Evolutionary conservation across 1,140 invertebrate genomes (phyloP), one percentile per base, ranked within the genome.

Genomic region (Oppia nitens): DNA sequence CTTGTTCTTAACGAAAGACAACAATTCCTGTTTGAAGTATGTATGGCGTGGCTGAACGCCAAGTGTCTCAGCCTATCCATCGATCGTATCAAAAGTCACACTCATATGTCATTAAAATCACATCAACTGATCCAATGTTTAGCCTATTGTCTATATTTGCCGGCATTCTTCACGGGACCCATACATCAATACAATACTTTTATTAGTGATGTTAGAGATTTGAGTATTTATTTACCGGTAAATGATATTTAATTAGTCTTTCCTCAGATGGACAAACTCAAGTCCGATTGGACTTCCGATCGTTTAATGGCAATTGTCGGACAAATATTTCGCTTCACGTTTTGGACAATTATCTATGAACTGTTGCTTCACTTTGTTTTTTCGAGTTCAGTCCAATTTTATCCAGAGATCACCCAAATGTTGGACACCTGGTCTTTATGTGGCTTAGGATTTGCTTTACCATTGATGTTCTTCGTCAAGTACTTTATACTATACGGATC

Each of bases 111-210:
- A 57, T 6, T 12, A 12, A 24, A 4, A 49, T 23, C 47, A 49
- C 32, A 47, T 23, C 32, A 17, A 11, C 12, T 58, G 45, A 60
- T 25, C 9, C 17, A 14, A 23, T 25, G 14, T 17, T 21, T 47
- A n/a, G 49, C 63, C 2, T 66, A 66, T 53, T 62, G 56, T 29
- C 53, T 66, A 3, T 66, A 66, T 53, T 61, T 65, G 17, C 65
- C 65, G 17, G 24, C 55, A 4, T 24, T 66, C 3, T 63, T 66
- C 28, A 60, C 62, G 47, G 65, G 65, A 9, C 65, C 65, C n/a
- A 56, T 66, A 17, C 52, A 62, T 47, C 26, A 40, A 24, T 66
- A 62, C 45, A 17, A 12, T 11, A 14, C 26, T 25, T 64, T 64
- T 60, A 3, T 50, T 6, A 59, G 52, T 32, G 45, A 55, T 11